A percentile compares a stretch with the other conserved stretches of the same genome.
Evolutionary conservation across 2,888 invertebrate species (phyloP).

Genomic region (Mesochorus sp.): DNA sequence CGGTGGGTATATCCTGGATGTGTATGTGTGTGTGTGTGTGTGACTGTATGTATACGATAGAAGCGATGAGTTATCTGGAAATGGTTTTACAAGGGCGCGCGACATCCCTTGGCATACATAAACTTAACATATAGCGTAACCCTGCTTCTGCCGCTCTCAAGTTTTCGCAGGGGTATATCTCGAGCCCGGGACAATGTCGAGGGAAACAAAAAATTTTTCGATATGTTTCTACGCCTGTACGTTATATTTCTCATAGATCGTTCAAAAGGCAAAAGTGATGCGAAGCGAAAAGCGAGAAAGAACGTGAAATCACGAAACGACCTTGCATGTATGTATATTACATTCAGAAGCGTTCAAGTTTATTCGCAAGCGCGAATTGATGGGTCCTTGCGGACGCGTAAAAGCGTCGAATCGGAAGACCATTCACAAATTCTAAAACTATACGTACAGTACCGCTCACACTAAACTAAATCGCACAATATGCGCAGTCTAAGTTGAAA

Average conservation of each 20-base stretch:
- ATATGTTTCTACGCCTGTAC: slow-evolving; percentile 34
- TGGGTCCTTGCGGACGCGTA: slow-evolving; percentile 76
- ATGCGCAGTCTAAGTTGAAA: neutral
- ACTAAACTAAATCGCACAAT: neutral
- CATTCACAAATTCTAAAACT: slow-evolving; percentile 49
- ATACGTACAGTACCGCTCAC: neutral
- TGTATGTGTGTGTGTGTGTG: slow-evolving; percentile 58
- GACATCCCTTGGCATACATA: slow-evolving; percentile 80
- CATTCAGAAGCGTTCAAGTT: slow-evolving; percentile 9
- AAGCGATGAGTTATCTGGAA: slow-evolving; percentile 80
- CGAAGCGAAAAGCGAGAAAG: slow-evolving; percentile 5
- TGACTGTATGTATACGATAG: slow-evolving; percentile 69
- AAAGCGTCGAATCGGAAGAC: slow-evolving; percentile 63
- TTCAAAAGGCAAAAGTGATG: slow-evolving; percentile 25
- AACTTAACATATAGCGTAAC: slow-evolving; percentile 77
- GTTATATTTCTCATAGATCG: slow-evolving; percentile 14
- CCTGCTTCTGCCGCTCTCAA: slow-evolving; percentile 43
- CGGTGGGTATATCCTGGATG: neutral
- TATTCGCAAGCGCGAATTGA: slow-evolving; percentile 63
- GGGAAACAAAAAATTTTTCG: slow-evolving; percentile 36
- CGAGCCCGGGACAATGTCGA: slow-evolving; percentile 50
- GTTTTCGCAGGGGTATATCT: slow-evolving; percentile 46
- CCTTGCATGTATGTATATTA: slow-evolving; percentile 47
- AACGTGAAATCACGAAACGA: slow-evolving; percentile 58
- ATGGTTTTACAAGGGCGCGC: slow-evolving; percentile 81